A percentile compares a stretch with the other conserved stretches of the same genome.
Conservation (phyloP, 2,797 vertebrate genomes). For the Chloroceryle amazona region DNA sequence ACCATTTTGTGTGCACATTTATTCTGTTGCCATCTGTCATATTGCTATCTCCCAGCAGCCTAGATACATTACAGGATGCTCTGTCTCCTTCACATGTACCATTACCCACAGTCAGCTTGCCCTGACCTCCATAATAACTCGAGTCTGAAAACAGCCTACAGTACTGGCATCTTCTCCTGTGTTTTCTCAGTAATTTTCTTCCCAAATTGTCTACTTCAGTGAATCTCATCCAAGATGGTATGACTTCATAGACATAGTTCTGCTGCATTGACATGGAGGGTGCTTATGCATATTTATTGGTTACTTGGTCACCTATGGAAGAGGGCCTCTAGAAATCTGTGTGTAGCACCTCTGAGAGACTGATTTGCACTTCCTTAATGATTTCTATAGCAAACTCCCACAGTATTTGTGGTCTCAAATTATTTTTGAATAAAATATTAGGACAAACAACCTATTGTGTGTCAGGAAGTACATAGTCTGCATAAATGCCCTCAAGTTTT, state of each 20-base stretch:
- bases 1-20: not conserved
- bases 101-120: not conserved
- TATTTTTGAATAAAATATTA: constrained; percentile 6
- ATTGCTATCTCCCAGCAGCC: not conserved
- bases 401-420: not conserved
- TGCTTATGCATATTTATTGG: not conserved
- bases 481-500: constrained; percentile 52
- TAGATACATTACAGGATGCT: not conserved
- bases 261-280: not conserved
- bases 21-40: not conserved
- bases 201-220: fast-evolving
- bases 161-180: not conserved
- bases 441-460: constrained; percentile 36
- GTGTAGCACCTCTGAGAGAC: not conserved
- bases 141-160: not conserved
- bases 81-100: not conserved
- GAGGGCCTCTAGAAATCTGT: not conserved
- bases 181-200: not conserved
- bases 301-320: not conserved
- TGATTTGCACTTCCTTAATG: not conserved
- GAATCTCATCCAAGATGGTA: not conserved
- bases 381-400: not conserved
- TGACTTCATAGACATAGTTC: not conserved
- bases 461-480: not conserved
- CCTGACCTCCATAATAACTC: not conserved